These are phyloP conservation scores for Hestina assimilis DNA, from an alignment of 1,140 invertebrate genomes.

Conservation along the genomic window DNA sequence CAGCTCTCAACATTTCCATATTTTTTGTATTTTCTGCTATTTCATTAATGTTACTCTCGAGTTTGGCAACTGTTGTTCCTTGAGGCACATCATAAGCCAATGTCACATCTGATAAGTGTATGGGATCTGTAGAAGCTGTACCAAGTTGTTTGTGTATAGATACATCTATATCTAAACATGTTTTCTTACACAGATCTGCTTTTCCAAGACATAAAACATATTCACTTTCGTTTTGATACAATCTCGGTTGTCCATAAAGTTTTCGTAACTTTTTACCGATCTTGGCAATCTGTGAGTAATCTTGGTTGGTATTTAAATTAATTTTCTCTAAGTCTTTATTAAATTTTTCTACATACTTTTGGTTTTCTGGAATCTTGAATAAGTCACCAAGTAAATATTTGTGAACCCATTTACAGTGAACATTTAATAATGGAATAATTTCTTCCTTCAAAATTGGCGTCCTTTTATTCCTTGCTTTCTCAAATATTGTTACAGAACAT, in stretches of 20 bases:
- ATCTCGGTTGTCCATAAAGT: conserved; percentile 54
- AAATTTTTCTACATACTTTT: conserved; percentile 32
- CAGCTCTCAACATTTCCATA: conserved; percentile 23
- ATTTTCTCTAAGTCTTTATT: conserved; percentile 30
- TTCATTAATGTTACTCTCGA: conserved; percentile 37
- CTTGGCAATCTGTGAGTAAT: conserved; percentile 40
- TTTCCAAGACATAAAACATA: conserved; percentile 40
- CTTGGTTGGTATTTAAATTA: conserved; percentile 34
- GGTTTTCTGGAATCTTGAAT: conserved; percentile 34
- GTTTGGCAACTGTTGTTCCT: conserved; percentile 27
- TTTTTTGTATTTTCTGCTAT: conserved; percentile 27
- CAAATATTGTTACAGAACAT: conserved; percentile 51
- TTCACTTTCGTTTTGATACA: conserved; percentile 50
- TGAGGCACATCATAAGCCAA: conserved; percentile 55
- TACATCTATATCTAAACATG: conserved; percentile 47
- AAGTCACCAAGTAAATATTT: conserved; percentile 72
- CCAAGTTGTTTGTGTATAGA: conserved; percentile 48
- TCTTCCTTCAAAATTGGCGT: conserved; percentile 59
- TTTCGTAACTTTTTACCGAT: conserved; percentile 62
- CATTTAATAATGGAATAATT: conserved; percentile 65
- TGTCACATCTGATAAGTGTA: conserved; percentile 29
- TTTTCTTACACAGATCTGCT: conserved; percentile 41
- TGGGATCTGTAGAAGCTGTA: conserved; percentile 32
- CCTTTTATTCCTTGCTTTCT: conserved; percentile 48
- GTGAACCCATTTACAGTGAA: conserved; percentile 79